Conservation (phyloP, 2,113 vertebrate genomes). For the Asarcornis scutulata region DNA sequence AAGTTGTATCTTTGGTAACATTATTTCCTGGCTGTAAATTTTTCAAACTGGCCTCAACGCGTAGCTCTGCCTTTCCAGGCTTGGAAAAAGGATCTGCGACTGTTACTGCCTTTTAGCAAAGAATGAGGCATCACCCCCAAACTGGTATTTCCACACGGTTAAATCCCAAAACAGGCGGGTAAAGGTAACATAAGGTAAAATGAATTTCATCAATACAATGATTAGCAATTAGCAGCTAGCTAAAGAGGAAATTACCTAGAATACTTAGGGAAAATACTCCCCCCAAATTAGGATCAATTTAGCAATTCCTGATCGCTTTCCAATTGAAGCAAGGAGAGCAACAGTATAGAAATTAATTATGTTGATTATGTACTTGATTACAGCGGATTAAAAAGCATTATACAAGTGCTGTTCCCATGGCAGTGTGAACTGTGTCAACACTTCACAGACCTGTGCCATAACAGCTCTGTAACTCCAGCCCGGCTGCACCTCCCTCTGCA, state of each 20-base stretch:
- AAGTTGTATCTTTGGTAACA: background rate
- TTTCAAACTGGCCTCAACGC: background rate
- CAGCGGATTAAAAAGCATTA: conserved; percentile 11
- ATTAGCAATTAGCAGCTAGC: conserved; percentile 30
- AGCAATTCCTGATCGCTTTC: background rate
- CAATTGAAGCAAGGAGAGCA: background rate
- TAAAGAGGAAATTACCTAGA: conserved; percentile 6
- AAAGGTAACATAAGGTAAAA: conserved; percentile 15
- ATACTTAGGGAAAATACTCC: conserved; percentile 31
- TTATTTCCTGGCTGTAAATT: background rate
- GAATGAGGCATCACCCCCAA: background rate
- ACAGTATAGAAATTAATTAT: conserved; percentile 38
- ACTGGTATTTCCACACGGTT: background rate
- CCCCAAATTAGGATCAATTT: background rate
- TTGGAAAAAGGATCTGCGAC: background rate
- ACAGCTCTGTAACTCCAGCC: background rate
- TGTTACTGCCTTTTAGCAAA: background rate
- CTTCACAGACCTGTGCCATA: background rate
- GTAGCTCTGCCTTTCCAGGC: background rate
- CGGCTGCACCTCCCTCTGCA: background rate
- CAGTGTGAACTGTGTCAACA: background rate
- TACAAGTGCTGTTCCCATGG: background rate
- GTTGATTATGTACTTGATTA: conserved; percentile 31
- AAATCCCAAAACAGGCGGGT: background rate
- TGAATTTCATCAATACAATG: background rate